Evolutionary conservation across 2,797 vertebrate species (phyloP).

Genomic region (Acropternis orthonyx): DNA sequence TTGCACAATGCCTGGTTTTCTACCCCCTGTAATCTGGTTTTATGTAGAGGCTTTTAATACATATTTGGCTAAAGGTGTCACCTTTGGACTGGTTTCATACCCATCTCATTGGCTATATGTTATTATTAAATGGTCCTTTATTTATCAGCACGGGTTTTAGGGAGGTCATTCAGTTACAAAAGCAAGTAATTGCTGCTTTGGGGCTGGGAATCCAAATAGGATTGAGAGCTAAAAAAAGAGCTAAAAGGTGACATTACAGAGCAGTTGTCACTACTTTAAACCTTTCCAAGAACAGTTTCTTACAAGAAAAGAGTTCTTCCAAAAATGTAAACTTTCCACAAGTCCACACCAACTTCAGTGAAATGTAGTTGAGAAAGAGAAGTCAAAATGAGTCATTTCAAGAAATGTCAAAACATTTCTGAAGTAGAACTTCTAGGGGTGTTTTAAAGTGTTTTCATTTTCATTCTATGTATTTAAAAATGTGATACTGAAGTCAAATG

Average conservation of each 20-base stretch:
- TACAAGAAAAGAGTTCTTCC: neutral
- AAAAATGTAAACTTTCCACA: neutral
- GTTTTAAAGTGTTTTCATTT: neutral
- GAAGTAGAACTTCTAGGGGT: neutral
- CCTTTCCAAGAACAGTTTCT: neutral
- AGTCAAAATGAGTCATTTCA: neutral
- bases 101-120: neutral
- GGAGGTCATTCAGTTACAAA: neutral
- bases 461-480: neutral
- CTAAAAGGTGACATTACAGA: neutral
- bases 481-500: neutral
- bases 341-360: neutral
- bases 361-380: neutral
- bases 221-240: neutral
- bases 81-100: neutral
- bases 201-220: neutral
- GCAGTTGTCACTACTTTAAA: neutral
- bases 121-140: neutral
- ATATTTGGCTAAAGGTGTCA: neutral
- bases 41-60: neutral
- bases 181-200: neutral
- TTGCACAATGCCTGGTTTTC: neutral
- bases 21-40: neutral
- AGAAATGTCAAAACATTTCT: neutral
- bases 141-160: neutral